phyloP scores from a whole-genome alignment of 2,113 vertebrate species.

The Rhinolophus ferrumequinum region DNA sequence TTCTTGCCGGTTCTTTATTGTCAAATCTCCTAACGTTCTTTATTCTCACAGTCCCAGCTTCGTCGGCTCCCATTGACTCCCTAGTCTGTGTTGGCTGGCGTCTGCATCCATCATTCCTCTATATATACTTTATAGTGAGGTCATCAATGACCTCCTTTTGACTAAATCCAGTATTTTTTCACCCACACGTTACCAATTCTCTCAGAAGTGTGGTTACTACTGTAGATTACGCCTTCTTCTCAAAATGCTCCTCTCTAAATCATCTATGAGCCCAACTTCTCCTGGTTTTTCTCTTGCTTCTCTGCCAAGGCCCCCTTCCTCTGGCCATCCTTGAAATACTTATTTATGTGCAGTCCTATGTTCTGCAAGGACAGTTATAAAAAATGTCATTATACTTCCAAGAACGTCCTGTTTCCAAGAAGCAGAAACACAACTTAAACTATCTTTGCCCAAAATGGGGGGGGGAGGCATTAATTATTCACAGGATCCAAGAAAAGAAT shows the following conservation, averaged over 20 bases:
- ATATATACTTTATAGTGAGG: neutral
- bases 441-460: neutral
- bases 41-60: neutral
- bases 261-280: neutral
- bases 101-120: neutral
- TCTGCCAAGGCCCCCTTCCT: neutral
- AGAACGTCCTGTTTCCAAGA: neutral
- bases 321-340: neutral
- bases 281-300: neutral
- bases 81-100: neutral
- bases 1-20: neutral
- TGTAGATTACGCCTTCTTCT: neutral
- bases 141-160: neutral
- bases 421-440: slow-evolving; percentile 25
- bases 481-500: neutral
- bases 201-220: neutral
- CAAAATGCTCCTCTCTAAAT: neutral
- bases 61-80: neutral
- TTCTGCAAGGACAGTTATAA: neutral
- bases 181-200: neutral
- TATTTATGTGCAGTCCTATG: neutral
- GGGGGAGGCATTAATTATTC: slow-evolving; percentile 47
- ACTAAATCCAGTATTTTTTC: neutral
- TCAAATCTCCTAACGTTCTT: neutral
- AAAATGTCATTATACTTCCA: slow-evolving; percentile 32